Conservation (phyloP, 2,797 vertebrate genomes). For the Scarus forsteni region DNA sequence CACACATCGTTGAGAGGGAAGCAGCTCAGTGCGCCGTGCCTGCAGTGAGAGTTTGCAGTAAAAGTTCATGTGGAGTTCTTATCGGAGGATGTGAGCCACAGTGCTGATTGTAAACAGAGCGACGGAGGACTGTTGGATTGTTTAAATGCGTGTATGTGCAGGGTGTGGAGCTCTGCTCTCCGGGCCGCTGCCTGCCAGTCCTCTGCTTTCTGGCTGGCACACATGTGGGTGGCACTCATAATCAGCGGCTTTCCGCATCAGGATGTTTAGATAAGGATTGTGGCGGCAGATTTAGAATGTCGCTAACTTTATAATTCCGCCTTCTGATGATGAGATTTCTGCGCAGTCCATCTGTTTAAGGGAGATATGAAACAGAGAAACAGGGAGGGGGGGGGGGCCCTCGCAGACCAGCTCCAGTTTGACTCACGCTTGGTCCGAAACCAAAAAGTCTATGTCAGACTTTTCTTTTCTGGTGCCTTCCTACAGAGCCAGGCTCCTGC, state of each 20-base stretch:
- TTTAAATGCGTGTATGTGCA: conserved; percentile 48
- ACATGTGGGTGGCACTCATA: conserved; percentile 62
- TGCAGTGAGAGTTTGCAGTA: conserved; percentile 8
- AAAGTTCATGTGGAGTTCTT: conserved; percentile 22
- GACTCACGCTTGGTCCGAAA: conserved; percentile 19
- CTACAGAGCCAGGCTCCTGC: neutral
- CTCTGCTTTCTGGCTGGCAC: conserved; percentile 55
- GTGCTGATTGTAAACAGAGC: conserved; percentile 28
- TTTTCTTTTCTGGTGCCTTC: conserved; percentile 3
- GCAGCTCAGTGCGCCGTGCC: conserved; percentile 2
- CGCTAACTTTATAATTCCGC: conserved; percentile 60
- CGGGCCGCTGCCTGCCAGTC: conserved; percentile 13
- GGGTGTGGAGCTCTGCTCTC: conserved; percentile 47
- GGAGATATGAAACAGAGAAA: conserved; percentile 45
- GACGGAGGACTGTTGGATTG: conserved; percentile 27
- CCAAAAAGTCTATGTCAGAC: conserved; percentile 8
- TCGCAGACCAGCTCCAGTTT: neutral
- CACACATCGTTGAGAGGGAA: conserved; percentile 1
- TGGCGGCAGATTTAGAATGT: conserved; percentile 61
- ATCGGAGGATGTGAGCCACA: conserved; percentile 41
- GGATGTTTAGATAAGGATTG: conserved; percentile 73
- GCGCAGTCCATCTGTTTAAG: conserved; percentile 34
- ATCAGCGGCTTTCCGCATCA: conserved; percentile 69
- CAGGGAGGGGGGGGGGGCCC: neutral
- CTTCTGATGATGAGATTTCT: conserved; percentile 56